A percentile compares a stretch with the other conserved stretches of the same genome.
phyloP scores from a whole-genome alignment of 2,888 invertebrate genomes.

The Camptogramma bilineatum region DNA sequence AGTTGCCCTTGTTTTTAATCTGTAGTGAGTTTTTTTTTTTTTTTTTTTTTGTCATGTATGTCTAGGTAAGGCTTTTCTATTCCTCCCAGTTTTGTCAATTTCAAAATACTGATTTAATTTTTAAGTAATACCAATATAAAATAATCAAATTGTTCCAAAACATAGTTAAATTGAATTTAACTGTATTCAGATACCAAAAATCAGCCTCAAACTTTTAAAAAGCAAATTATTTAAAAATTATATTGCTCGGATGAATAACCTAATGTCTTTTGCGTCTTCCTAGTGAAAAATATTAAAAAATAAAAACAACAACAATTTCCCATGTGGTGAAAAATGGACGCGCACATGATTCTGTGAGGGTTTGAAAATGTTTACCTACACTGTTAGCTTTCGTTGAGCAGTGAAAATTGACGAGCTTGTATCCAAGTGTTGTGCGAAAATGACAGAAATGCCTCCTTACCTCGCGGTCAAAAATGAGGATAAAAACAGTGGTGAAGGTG shows the following conservation, averaged over 20 bases:
- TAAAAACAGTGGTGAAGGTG: constrained; percentile 72
- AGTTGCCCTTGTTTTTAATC: no score
- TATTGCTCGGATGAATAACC: constrained; percentile 1
- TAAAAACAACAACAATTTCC: constrained; percentile 59
- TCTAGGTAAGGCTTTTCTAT: no score
- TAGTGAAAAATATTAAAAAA: constrained; percentile 24
- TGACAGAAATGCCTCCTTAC: constrained; percentile 84
- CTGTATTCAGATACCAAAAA: background rate
- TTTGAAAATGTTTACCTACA: constrained; percentile 72
- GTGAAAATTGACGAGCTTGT: constrained; percentile 57
- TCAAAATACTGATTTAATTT: no score
- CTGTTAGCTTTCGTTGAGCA: constrained; percentile 59
- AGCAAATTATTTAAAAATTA: background rate
- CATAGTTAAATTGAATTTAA: background rate
- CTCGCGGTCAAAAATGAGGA: constrained; percentile 78
- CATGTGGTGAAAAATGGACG: constrained; percentile 84
- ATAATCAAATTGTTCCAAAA: no score
- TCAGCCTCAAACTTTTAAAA: background rate
- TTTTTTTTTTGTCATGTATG: no score
- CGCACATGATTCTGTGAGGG: constrained; percentile 76
- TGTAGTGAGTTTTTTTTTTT: no score
- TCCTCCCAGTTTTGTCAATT: no score
- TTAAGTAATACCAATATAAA: no score
- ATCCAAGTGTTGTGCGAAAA: constrained; percentile 71
- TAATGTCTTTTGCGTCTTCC: constrained; percentile 4